These are phyloP conservation scores for Pogona vitticeps DNA, from an alignment of 2,113 vertebrate species.

Conservation along the genomic window DNA sequence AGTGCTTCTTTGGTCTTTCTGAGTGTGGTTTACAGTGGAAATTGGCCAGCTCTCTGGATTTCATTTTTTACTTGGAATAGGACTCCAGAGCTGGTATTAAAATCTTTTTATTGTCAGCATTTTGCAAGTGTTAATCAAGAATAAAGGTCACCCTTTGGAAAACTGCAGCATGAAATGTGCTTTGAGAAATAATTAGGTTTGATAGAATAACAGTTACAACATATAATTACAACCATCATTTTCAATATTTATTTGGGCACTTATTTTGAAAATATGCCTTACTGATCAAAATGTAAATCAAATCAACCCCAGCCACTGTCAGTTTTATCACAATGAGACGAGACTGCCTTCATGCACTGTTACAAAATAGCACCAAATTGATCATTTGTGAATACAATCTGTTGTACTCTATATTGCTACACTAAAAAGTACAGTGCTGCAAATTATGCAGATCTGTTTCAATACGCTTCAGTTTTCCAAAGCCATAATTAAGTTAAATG, in stretches of 20 bases:
- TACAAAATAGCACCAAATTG: slow-evolving; percentile 32
- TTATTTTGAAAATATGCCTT: slow-evolving; percentile 35
- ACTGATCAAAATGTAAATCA: slow-evolving; percentile 39
- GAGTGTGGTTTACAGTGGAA: slow-evolving; percentile 55
- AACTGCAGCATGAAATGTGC: slow-evolving; percentile 38
- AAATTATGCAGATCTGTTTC: slow-evolving; percentile 45
- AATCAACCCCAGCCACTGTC: slow-evolving; percentile 23
- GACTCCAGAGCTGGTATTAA: slow-evolving; percentile 50
- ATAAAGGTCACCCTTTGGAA: slow-evolving; percentile 14
- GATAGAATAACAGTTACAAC: slow-evolving; percentile 51
- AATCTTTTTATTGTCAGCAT: slow-evolving; percentile 32
- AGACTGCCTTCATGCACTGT: slow-evolving; percentile 58
- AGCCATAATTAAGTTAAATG: slow-evolving; percentile 38
- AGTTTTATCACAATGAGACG: slow-evolving; percentile 57
- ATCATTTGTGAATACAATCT: slow-evolving; percentile 61
- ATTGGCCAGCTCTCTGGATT: slow-evolving; percentile 46
- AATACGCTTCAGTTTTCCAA: slow-evolving; percentile 22
- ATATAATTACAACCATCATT: slow-evolving; percentile 34
- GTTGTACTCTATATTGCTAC: slow-evolving; percentile 49
- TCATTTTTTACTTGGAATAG: slow-evolving; percentile 58
- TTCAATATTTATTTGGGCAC: slow-evolving; percentile 28
- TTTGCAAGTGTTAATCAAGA: slow-evolving; percentile 51
- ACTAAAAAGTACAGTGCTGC: slow-evolving; percentile 55
- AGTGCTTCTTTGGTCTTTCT: slow-evolving; percentile 43
- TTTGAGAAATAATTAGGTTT: slow-evolving; percentile 42